Base-by-base conservation (phyloP, 2,113 vertebrate genomes). In the Thunnus maccoyii region DNA sequence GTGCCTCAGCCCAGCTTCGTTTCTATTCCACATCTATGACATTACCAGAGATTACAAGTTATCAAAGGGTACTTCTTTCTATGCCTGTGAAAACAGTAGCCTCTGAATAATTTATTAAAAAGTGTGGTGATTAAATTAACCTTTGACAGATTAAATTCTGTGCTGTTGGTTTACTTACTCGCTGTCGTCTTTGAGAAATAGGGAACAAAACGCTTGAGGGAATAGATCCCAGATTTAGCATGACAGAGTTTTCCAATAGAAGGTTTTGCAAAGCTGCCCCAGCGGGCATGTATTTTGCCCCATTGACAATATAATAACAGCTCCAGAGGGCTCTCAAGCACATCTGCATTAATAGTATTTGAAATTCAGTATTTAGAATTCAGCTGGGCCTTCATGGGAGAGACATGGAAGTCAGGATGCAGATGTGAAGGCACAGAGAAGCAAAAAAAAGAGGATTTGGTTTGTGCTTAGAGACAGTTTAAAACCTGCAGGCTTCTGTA, bases 261-360 rank as follows among this genome's bases (percentile, higher is more conserved):
- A 81, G 12, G 48, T 52, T 78, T 87, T 72, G 74, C 50, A 82
- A 89, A 88, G 84, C 79, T 73, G 30, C 74, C 79, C 88, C 77
- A 81, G 69, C 13, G 30, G 82, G 63, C 62, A 72, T 69, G 62
- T 77, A 79, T 74, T 81, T 64, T 81, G 65, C 75, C 66, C 58
- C 46, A 60, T 47, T 83, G 63, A 87, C 76, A 58, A 84, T 75
- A 67, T 83, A 76, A 89, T 61, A 81, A 84, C 67, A 52, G 65
- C 66, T 82, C 84, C 78, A 17, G 61, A 81, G 55, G 89, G 80
- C 66, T 84, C 70, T 70, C 11, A 27, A 58, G 41, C 55, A 82
- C 72, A 88, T 92, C 75, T 86, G 82, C 79, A 88, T 84, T 89
- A 80, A 89, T 61, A 71, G 48, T 16, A 61, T 80, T 84, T 82